phyloP scores from a whole-genome alignment of 2,113 vertebrate genomes.

The Cinclus mexicanus region DNA sequence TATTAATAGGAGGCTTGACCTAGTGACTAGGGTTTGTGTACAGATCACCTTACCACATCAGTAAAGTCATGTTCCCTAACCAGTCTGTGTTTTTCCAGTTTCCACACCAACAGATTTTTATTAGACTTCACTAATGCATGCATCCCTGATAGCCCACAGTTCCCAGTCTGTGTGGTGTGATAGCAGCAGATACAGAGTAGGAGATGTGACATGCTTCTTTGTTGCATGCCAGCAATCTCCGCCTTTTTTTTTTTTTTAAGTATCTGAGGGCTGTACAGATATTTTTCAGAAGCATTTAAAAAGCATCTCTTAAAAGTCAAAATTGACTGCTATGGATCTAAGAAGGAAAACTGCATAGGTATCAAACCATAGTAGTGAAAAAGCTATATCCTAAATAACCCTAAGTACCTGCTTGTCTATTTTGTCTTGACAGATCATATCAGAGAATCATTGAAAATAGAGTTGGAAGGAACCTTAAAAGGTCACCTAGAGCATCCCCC shows the following conservation, averaged over 20 bases:
- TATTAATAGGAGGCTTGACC: not conserved
- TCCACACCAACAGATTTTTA: not conserved
- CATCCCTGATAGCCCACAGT: not conserved
- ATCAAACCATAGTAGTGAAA: not conserved
- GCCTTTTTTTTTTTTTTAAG: not conserved
- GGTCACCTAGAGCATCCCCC: conserved; percentile 16
- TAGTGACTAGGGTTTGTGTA: not conserved
- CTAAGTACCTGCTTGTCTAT: not conserved
- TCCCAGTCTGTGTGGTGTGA: not conserved
- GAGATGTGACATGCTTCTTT: not conserved
- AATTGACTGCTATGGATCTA: not conserved
- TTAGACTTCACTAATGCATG: not conserved
- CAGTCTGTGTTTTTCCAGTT: not conserved
- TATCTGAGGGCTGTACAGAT: not conserved
- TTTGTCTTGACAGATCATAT: conserved; percentile 5
- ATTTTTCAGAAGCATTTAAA: conserved; percentile 6
- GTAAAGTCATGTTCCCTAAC: not conserved
- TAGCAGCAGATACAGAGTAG: not conserved
- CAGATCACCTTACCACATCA: not conserved
- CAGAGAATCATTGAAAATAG: not conserved
- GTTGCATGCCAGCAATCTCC: not conserved
- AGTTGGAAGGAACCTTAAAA: conserved; percentile 38
- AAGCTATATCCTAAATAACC: not conserved
- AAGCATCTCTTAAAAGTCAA: not conserved
- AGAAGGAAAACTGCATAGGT: not conserved